Evolutionary conservation across 2,113 vertebrate genomes (phyloP).

Genomic region (Rhodinocichla rosea): DNA sequence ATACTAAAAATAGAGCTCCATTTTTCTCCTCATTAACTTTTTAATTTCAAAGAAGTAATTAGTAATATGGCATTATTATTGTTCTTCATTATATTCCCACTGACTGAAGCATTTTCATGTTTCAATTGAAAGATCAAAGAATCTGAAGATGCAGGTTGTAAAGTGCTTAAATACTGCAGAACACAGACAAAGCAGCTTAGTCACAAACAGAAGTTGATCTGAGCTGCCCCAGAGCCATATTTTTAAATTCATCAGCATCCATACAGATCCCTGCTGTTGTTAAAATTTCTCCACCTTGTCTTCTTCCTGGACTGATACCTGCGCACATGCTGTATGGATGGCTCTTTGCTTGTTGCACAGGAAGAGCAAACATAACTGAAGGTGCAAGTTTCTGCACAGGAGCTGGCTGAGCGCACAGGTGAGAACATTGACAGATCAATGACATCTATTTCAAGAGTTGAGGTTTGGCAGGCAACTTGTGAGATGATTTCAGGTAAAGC

Average conservation of each 20-base stretch:
- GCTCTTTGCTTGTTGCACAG: background rate
- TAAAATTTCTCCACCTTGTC: background rate
- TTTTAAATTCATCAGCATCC: background rate
- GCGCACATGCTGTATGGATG: background rate
- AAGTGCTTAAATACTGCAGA: background rate
- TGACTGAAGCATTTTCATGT: background rate
- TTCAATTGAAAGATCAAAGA: background rate
- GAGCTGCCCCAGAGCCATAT: background rate
- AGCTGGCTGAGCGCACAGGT: background rate
- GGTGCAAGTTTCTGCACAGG: background rate
- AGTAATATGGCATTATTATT: background rate
- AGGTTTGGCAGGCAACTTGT: background rate
- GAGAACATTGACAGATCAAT: background rate
- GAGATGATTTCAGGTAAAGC: background rate
- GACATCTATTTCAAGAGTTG: background rate
- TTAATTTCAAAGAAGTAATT: conserved; percentile 40
- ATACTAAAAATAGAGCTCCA: background rate
- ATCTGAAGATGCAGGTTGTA: background rate
- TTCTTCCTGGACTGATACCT: background rate
- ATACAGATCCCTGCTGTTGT: background rate
- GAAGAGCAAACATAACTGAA: background rate
- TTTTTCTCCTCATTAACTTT: conserved; percentile 32
- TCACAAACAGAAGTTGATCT: background rate
- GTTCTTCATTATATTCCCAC: background rate
- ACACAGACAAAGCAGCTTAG: background rate